These are phyloP conservation scores for Tetheella fluctuosa DNA, from an alignment of 2,888 invertebrate species.

Conservation along the genomic window DNA sequence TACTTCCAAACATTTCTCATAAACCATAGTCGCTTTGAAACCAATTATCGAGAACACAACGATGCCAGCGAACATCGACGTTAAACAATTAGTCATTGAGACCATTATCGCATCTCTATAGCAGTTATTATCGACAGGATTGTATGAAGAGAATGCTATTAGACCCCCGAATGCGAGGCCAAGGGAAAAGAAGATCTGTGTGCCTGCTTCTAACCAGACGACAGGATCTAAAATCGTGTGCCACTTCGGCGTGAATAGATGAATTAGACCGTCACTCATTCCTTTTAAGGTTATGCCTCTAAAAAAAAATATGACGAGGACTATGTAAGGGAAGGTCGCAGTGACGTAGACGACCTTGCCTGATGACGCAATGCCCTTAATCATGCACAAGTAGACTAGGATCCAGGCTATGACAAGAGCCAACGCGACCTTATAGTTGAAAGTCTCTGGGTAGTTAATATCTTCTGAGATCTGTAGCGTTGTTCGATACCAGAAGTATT, in stretches of 20 bases:
- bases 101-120: constrained; percentile 97
- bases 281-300: constrained; percentile 96
- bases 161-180: constrained; percentile 98
- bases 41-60: constrained; percentile 98
- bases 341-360: constrained; percentile 98
- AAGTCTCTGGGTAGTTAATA: constrained; percentile 92
- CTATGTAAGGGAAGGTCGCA: constrained; percentile 98
- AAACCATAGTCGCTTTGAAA: constrained; percentile 94
- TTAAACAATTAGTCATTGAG: constrained; percentile 96
- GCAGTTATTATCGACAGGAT: constrained; percentile 98
- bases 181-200: constrained; percentile 98
- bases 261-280: constrained; percentile 92
- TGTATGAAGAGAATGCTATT: constrained; percentile 98
- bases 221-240: constrained; percentile 95
- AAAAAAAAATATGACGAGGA: constrained; percentile 97
- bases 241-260: constrained; percentile 97
- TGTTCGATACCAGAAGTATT: constrained; percentile 97
- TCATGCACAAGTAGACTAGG: constrained; percentile 97
- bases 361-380: constrained; percentile 98
- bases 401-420: constrained; percentile 96
- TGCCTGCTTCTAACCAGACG: constrained; percentile 98
- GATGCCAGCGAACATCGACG: constrained; percentile 98
- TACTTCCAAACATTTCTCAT: constrained; percentile 88
- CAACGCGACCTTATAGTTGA: constrained; percentile 96
- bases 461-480: constrained; percentile 95